Evolutionary conservation across 1,140 invertebrate species (phyloP).

Genomic region (Magallana gigas): DNA sequence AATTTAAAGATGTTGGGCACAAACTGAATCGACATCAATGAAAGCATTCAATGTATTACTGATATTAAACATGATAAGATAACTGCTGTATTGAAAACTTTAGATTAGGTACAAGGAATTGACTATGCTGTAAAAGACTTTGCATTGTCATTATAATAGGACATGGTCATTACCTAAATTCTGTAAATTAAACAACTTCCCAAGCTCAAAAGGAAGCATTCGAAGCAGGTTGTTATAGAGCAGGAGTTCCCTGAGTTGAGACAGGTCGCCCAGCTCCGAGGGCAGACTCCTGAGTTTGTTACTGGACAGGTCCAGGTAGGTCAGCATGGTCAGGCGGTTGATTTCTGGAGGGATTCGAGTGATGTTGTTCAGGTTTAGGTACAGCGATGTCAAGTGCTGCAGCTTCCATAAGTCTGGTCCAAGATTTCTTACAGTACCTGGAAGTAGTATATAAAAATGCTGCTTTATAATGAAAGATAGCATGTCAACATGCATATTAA

Average conservation of each 20-base stretch:
- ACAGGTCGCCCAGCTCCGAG: constrained; percentile 96
- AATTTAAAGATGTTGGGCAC: no score
- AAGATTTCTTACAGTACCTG: constrained; percentile 94
- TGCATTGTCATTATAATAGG: no score
- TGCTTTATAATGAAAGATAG: not conserved
- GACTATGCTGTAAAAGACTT: no score
- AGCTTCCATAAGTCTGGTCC: constrained; percentile 94
- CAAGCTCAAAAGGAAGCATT: constrained; percentile 96
- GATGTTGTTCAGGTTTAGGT: constrained; percentile 96
- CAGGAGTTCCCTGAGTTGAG: constrained; percentile 94
- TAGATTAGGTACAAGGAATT: no score
- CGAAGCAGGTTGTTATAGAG: constrained; percentile 96
- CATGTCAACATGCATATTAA: no score
- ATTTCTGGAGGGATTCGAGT: constrained; percentile 94
- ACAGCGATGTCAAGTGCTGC: constrained; percentile 93
- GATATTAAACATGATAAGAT: no score
- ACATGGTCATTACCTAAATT: constrained; percentile 79
- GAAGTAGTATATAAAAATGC: constrained; percentile 58
- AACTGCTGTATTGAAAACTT: no score
- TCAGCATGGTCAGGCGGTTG: constrained; percentile 88
- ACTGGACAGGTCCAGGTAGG: constrained; percentile 93
- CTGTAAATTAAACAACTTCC: constrained; percentile 97
- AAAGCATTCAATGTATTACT: no score
- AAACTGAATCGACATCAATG: no score
- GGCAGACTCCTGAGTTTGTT: constrained; percentile 93